Conservation (phyloP, 1,140 invertebrate genomes). For the Triops cancriformis region DNA sequence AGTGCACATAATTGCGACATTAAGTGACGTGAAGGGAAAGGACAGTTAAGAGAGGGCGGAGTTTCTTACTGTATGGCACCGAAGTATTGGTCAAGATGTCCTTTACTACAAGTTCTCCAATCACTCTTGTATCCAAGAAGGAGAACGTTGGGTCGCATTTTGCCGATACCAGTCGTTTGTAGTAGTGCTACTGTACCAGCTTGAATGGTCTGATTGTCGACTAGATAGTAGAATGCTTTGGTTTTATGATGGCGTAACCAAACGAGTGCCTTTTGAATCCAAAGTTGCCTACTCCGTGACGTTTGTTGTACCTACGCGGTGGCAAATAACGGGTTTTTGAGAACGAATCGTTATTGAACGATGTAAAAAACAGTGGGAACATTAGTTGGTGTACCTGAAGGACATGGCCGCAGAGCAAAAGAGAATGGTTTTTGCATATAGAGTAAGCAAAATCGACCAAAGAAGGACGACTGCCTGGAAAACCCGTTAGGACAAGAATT, state of each 20-base stretch:
- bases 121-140: constrained; percentile 89
- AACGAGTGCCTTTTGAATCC: constrained; percentile 35
- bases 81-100: constrained; percentile 78
- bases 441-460: constrained; percentile 49
- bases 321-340: constrained; percentile 14
- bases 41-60: not conserved
- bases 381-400: constrained; percentile 39
- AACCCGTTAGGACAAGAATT: constrained; percentile 47
- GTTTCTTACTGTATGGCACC: constrained; percentile 80
- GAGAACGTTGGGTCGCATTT: constrained; percentile 84
- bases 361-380: not conserved
- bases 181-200: constrained; percentile 43
- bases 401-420: constrained; percentile 48
- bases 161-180: constrained; percentile 74
- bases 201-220: constrained; percentile 53
- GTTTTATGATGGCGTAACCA: constrained; percentile 41
- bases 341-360: not conserved
- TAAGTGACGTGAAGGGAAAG: not conserved
- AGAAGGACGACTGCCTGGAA: constrained; percentile 42
- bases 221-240: constrained; percentile 44
- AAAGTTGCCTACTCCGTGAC: constrained; percentile 33
- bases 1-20: too few relatives aligned
- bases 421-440: constrained; percentile 44
- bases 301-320: constrained; percentile 30
- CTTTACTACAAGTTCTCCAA: constrained; percentile 63